These are phyloP conservation scores for Phycodurus eques DNA, from an alignment of 2,113 vertebrate species.

Conservation along the genomic window DNA sequence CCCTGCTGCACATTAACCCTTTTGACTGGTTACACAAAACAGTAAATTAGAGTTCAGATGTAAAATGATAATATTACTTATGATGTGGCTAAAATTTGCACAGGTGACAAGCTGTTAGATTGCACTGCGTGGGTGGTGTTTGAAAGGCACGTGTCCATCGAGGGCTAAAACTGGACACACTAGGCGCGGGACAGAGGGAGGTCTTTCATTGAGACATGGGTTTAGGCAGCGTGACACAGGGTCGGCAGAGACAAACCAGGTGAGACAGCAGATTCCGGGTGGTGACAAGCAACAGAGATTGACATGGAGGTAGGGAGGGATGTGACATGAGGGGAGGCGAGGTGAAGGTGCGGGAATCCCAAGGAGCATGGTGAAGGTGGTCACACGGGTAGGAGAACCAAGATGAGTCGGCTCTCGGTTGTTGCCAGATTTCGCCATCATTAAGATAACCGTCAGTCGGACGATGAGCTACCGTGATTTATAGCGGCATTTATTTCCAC, in stretches of 20 bases:
- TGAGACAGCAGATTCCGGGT: background rate
- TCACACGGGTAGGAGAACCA: slow-evolving; percentile 29
- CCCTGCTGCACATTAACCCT: slow-evolving; percentile 31
- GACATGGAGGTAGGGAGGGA: slow-evolving; percentile 18
- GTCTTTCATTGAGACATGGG: slow-evolving; percentile 32
- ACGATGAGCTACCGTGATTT: slow-evolving; percentile 19
- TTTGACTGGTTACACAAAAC: slow-evolving; percentile 22
- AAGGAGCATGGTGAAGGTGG: slow-evolving; percentile 19
- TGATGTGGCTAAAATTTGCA: background rate
- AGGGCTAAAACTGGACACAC: slow-evolving; percentile 21
- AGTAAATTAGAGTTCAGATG: slow-evolving; percentile 6
- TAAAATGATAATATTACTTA: background rate
- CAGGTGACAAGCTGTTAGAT: background rate
- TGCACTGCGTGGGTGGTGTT: slow-evolving; percentile 14
- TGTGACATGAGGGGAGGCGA: slow-evolving; percentile 15
- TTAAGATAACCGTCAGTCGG: slow-evolving; percentile 48
- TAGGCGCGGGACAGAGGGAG: slow-evolving; percentile 32
- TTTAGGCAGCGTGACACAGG: slow-evolving; percentile 6
- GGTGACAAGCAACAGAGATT: slow-evolving; percentile 6
- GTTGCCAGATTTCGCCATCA: slow-evolving; percentile 60
- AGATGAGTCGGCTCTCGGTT: slow-evolving; percentile 55
- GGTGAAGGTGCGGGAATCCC: background rate
- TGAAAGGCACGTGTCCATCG: slow-evolving; percentile 22
- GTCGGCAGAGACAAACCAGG: slow-evolving; percentile 8
- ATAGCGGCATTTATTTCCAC: background rate